These are phyloP conservation scores for Drosophila neoperkinsi DNA, from an alignment of 2,888 invertebrate species.

Conservation along the genomic window DNA sequence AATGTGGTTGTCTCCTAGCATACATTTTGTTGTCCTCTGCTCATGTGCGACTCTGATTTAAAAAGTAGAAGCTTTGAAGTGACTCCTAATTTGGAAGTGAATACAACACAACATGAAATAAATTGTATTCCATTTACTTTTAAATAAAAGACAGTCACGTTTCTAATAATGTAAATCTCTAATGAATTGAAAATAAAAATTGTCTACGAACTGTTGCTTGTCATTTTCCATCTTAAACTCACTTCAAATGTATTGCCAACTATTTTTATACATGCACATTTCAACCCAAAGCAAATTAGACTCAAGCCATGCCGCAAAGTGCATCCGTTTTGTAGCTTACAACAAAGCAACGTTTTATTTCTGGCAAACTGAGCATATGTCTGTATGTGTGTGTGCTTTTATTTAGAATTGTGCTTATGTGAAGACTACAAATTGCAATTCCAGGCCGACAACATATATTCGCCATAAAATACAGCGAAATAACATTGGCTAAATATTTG, in stretches of 20 bases:
- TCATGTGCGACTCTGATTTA: not conserved
- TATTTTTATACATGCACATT: not conserved
- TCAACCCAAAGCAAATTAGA: not conserved
- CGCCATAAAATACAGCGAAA: constrained; percentile 53
- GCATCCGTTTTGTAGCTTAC: constrained; percentile 16
- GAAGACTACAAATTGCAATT: constrained; percentile 18
- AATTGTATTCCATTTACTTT: not conserved
- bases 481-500: constrained; percentile 57
- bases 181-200: not conserved
- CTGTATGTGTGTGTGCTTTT: not conserved
- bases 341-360: constrained; percentile 16
- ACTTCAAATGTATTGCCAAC: not conserved
- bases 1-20: not conserved
- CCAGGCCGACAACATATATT: constrained; percentile 43
- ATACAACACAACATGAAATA: not conserved
- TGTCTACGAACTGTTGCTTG: not conserved
- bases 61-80: not conserved
- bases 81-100: not conserved
- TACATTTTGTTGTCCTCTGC: not conserved
- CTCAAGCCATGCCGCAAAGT: constrained; percentile 3
- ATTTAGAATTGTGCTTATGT: constrained; percentile 2
- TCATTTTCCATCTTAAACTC: not conserved
- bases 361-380: constrained; percentile 4
- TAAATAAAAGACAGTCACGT: too few relatives aligned
- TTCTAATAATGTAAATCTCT: not conserved